Base-by-base conservation (phyloP, 1,140 invertebrate genomes). In the Asbolus verrucosus region DNA sequence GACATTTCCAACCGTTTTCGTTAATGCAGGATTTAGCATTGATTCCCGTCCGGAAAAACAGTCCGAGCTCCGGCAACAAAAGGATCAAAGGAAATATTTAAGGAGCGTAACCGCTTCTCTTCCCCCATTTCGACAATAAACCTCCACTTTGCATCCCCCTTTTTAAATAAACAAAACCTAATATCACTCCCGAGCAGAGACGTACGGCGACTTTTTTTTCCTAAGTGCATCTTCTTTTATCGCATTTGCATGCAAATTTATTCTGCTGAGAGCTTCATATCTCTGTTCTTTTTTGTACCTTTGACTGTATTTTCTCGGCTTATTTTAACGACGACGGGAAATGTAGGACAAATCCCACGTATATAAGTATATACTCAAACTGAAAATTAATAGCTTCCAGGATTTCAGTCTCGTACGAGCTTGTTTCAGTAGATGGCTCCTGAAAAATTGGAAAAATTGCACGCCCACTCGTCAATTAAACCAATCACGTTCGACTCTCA, bases 61-160 rank as follows among this genome's bases (percentile, higher is more conserved):
- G 8, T 11, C 6, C 4, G 4, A 36, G 33, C 4, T n/a, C 2
- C 33, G n/a, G 4, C 2, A 2, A 36, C 4, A 36, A 36, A 36
- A 36, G 33, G 33, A 36, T 36, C 33, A 36, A 36, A 36, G 33
- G 33, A 36, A 36, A 36, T 36, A 36, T 36, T 36, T 36, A 36
- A 36, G 33, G 33, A 36, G 33, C n/a, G n/a, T 6, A 4, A n/a
- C 33, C n/a, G 33, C 6, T n/a, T 2, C 33, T 2, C 33, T 27
- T n/a, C 33, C n/a, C 33, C 4, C n/a, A 9, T 36, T 36, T 36
- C 33, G n/a, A 36, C 33, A 36, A 36, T 11, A 36, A 36, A 4
- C 4, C 33, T 8, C 2, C 33, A 36, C 33, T 36, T 11, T 36
- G 33, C 33, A 36, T 36, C 4, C n/a, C n/a, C n/a, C 24, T 8